These are phyloP conservation scores for Plutella xylostella DNA, from an alignment of 2,888 invertebrate species.

Conservation along the genomic window DNA sequence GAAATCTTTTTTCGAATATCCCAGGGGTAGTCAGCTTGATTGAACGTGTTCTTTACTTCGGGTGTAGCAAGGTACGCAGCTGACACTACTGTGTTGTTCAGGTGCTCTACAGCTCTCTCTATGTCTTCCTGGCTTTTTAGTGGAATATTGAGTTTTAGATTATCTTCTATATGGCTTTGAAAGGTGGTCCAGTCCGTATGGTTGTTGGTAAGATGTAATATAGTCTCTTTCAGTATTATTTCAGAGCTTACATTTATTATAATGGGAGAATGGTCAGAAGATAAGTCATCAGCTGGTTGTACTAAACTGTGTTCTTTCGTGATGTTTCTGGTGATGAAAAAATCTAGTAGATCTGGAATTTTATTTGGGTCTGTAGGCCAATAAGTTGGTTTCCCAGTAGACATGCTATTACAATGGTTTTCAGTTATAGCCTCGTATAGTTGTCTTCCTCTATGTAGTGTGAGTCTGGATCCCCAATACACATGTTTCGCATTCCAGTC, in stretches of 20 bases:
- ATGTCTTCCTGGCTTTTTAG: neutral
- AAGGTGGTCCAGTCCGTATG: too few species aligned
- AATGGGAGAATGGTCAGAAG: neutral
- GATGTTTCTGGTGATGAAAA: slow-evolving; percentile 13
- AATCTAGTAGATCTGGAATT: slow-evolving; percentile 19
- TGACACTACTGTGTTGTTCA: neutral
- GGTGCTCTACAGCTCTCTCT: neutral
- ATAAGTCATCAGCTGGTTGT: too few species aligned
- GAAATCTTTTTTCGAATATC: too few species aligned
- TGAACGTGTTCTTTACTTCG: too few species aligned
- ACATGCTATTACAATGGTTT: neutral
- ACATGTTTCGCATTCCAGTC: neutral
- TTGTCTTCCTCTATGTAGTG: neutral
- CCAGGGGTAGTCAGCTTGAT: too few species aligned
- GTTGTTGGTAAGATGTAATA: too few species aligned
- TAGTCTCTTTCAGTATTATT: too few species aligned
- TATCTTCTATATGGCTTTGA: too few species aligned
- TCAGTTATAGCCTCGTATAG: neutral
- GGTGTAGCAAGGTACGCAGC: too few species aligned
- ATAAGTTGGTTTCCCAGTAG: slow-evolving; percentile 15
- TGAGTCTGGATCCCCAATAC: neutral
- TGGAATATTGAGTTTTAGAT: neutral
- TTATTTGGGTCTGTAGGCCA: slow-evolving; percentile 18
- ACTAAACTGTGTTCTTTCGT: neutral
- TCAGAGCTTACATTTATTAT: too few species aligned